These are phyloP conservation scores for Xylocampa areola DNA, from an alignment of 2,888 invertebrate species.

Conservation along the genomic window DNA sequence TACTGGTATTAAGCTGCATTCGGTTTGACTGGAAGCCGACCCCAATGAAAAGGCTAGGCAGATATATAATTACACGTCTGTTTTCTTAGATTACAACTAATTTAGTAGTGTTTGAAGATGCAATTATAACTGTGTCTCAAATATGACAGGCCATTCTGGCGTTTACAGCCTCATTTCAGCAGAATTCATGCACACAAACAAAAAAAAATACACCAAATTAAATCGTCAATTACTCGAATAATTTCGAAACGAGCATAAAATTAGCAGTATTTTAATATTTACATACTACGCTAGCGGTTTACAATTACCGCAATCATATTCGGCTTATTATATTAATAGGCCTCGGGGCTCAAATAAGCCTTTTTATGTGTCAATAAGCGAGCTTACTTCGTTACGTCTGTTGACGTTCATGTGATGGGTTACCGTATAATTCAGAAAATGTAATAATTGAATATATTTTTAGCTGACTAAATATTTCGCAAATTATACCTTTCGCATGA, in stretches of 20 bases:
- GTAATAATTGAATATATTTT: neutral
- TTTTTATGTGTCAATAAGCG: slow-evolving; percentile 32
- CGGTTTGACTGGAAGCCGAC: no score
- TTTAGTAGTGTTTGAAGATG: no score
- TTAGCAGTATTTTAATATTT: slow-evolving; percentile 26
- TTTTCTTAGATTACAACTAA: no score
- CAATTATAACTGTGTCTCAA: no score
- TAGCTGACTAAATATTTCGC: neutral
- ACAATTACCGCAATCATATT: slow-evolving; percentile 19
- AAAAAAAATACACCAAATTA: slow-evolving; percentile 1
- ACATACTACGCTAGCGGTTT: neutral
- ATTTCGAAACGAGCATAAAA: slow-evolving; percentile 3
- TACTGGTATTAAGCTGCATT: no score
- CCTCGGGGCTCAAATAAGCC: slow-evolving; percentile 3
- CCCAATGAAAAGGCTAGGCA: no score
- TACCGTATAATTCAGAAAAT: no score
- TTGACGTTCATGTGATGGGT: neutral
- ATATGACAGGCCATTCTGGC: no score
- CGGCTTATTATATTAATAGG: slow-evolving; percentile 30
- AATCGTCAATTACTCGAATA: slow-evolving; percentile 9
- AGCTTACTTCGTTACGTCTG: slow-evolving; percentile 23
- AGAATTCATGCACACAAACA: no score
- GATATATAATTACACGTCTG: no score
- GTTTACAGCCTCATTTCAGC: no score
- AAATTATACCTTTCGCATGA: no score